Percentiles rank a stretch among this genome's conserved stretches.
Conservation (phyloP, 64 coral and sea anemone species). For the Dendronephthya gigantea region DNA sequence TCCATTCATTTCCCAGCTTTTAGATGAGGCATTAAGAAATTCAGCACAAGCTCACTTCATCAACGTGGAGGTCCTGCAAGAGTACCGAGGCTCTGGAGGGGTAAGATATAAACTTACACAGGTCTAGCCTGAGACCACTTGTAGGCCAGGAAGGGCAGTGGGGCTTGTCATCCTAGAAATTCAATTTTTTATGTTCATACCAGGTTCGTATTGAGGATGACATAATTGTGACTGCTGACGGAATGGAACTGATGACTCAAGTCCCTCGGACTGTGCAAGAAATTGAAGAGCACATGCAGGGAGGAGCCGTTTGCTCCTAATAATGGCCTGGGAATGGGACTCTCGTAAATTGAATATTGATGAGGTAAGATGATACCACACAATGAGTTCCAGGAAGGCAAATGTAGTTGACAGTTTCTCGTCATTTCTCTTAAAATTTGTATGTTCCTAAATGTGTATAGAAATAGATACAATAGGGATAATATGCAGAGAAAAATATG, state of each 20-base stretch:
- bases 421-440: too few species aligned
- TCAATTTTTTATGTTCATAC: neutral
- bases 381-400: conserved; percentile 3
- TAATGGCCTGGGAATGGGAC: neutral
- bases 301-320: conserved; percentile 45
- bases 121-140: too few species aligned
- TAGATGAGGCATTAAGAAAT: conserved; percentile 70
- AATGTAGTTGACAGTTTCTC: too few species aligned
- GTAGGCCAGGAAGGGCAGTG: too few species aligned
- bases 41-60: conserved; percentile 67
- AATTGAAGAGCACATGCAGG: conserved; percentile 75
- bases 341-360: neutral
- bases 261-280: conserved; percentile 87
- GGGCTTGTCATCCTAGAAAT: neutral
- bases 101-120: conserved; percentile 35
- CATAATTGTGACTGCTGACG: conserved; percentile 76
- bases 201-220: conserved; percentile 99
- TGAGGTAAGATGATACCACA: neutral
- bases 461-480: too few species aligned
- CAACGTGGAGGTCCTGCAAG: conserved; percentile 65
- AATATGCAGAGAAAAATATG: too few species aligned
- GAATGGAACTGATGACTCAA: conserved; percentile 90
- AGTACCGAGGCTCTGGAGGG: conserved; percentile 74
- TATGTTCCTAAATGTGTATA: too few species aligned
- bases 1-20: conserved; percentile 27